Conservation (phyloP, 2,888 invertebrate genomes). For the Heliconius ismenius region DNA sequence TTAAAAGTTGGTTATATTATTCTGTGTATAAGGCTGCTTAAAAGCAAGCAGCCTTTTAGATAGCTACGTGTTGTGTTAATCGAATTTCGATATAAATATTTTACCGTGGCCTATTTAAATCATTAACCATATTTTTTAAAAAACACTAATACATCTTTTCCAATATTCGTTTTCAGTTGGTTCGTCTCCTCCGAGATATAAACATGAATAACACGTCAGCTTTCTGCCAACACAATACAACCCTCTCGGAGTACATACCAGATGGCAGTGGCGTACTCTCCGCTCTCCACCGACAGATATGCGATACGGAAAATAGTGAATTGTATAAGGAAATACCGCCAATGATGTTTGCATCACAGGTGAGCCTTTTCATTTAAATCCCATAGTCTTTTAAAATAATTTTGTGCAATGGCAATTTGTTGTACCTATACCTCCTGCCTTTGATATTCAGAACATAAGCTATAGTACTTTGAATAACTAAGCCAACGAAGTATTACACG, state of each 20-base stretch:
- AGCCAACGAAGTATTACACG: background rate
- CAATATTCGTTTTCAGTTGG: background rate
- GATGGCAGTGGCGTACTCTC: slow-evolving; percentile 60
- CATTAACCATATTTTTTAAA: no score
- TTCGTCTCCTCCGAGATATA: slow-evolving; percentile 62
- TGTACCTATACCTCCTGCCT: background rate
- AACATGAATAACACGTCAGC: slow-evolving; percentile 62
- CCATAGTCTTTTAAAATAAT: background rate
- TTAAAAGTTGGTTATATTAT: no score
- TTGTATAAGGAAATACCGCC: slow-evolving; percentile 65
- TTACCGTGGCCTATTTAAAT: no score
- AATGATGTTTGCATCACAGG: slow-evolving; percentile 68
- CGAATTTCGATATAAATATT: no score
- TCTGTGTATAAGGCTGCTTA: no score
- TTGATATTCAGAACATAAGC: background rate
- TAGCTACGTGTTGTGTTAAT: no score
- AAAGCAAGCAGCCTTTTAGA: no score
- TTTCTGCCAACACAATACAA: slow-evolving; percentile 61
- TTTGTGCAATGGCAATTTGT: background rate
- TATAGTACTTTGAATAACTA: background rate
- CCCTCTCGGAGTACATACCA: slow-evolving; percentile 69
- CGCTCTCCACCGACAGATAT: slow-evolving; percentile 57
- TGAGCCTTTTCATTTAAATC: slow-evolving; percentile 40
- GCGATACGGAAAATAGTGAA: slow-evolving; percentile 51
- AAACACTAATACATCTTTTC: no score